Evolutionary conservation across 2,888 invertebrate species (phyloP), one percentile per base, ranked within the genome.

Genomic region (Ennomos erosarius): DNA sequence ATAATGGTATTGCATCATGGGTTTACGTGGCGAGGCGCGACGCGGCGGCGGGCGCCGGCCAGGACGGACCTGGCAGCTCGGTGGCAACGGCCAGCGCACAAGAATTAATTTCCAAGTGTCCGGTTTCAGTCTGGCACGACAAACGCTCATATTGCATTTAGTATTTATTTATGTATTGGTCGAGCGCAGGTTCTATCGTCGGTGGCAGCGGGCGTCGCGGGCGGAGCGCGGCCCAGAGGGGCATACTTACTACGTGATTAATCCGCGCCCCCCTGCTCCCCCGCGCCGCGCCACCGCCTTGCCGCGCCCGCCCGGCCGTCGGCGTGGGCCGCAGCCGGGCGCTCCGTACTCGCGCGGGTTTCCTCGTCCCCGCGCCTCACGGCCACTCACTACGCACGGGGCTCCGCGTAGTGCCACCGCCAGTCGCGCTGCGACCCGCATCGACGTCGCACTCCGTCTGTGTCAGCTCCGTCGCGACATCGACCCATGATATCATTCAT

Each of bases 301-400:
- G 76, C 77, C 70, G 68, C 69, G 26, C 70, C 48, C 33, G 38
- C 71, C 73, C 62, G 59, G n/a, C n/a, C n/a, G n/a, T n/a, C n/a
- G n/a, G 71, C 74, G 74, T 76, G 80, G 81, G 79, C 76, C 73
- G 78, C 75, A 71, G 82, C 78, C 78, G 81, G 85, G 84, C 83
- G 84, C 87, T 84, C 84, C 90, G 90, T 90, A 90, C 90, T 87
- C 88, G 88, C 87, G 84, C 86, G 91, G 92, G 90, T 91, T 91
- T 90, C 91, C 90, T 91, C 91, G 90, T 90, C 92, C 90, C 91
- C 91, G 90, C 91, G 88, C 90, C 92, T 91, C 92, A 90, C 87
- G 91, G 90, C 91, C 90, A 90, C 90, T 90, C 90, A 90, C 87
- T 90, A 90, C 90, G 90, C 91, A 90, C 90, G 89, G 85, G 70